Evolutionary conservation across 2,113 vertebrate genomes (phyloP), one percentile per base, ranked within the genome.

Genomic region (Chaenogobius annularis): DNA sequence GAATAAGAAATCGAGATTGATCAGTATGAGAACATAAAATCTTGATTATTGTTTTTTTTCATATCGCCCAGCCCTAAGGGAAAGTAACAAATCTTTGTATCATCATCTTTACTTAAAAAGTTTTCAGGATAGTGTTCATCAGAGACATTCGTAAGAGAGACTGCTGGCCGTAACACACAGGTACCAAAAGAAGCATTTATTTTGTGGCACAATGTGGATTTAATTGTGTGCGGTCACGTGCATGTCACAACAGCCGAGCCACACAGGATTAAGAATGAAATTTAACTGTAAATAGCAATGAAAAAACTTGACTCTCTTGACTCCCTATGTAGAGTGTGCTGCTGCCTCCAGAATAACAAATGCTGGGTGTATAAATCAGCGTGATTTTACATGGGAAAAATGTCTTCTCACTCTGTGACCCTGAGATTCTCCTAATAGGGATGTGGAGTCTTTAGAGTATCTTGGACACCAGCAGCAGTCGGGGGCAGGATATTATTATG

Each of bases 401-500:
- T 83, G 84, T 80, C 81, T 81, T 73, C 68, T 80, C 70, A 62
- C 56, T 31, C 66, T 71, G 70, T 89, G 82, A 87, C 83, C 86
- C 69, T 44, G 74, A 89, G 86, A 78, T 84, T 80, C 74, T 77
- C 82, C 69, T 87, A 85, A 91, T 90, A 76, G 75, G 85, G 74
- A 66, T 76, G 76, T 78, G 71, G 84, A 83, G 87, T 68, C 82
- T 77, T 86, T 78, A 48, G 74, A 50, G 22, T 37, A 71, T 77
- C 80, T 78, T 70, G 56, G 85, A 82, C 85, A 87, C 88, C 81
- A 35, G 44, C 86, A 78, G 75, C 72, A 61, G 73, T 87, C 66
- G 73, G 87, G 88, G 83, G 92, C 84, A 90, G 79, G 76, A 77
- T 63, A 73, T 81, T 91, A 85, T 81, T 86, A 90, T 89, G 83